phyloP scores from a whole-genome alignment of 2,113 vertebrate species.

The Phodopus roborovskii region DNA sequence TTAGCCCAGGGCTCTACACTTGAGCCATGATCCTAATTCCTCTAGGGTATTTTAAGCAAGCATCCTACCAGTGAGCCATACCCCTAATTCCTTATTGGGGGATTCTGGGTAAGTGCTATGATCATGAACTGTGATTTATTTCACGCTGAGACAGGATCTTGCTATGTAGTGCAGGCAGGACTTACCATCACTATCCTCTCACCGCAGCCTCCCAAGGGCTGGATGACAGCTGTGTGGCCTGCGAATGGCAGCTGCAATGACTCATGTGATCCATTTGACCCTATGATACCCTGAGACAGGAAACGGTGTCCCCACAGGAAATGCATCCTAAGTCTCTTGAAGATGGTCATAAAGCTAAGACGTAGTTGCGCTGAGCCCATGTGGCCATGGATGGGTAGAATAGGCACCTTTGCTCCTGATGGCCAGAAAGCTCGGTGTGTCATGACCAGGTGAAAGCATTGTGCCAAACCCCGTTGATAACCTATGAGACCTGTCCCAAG shows the following conservation, averaged over 20 bases:
- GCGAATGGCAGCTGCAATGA: neutral
- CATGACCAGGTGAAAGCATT: accelerated
- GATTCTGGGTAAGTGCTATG: neutral
- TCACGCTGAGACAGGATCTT: too few relatives aligned
- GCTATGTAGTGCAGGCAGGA: neutral
- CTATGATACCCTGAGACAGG: neutral
- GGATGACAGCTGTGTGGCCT: neutral
- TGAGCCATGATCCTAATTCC: neutral
- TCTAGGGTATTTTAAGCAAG: neutral
- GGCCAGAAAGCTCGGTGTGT: neutral
- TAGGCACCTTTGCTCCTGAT: neutral
- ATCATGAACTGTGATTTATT: neutral
- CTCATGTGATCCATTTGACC: neutral
- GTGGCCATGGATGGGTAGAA: neutral
- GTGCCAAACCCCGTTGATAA: neutral
- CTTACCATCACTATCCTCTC: too few relatives aligned
- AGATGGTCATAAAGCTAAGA: neutral
- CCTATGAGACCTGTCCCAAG: neutral
- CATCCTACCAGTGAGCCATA: neutral
- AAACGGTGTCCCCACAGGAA: neutral
- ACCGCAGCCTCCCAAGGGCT: neutral
- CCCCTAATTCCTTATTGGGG: neutral
- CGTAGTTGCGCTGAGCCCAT: neutral
- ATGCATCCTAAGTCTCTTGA: neutral
- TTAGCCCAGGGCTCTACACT: neutral